Percentiles rank a stretch among this genome's conserved stretches.
Evolutionary conservation across 2,797 vertebrate genomes (phyloP).

Genomic region (Todus mexicanus): DNA sequence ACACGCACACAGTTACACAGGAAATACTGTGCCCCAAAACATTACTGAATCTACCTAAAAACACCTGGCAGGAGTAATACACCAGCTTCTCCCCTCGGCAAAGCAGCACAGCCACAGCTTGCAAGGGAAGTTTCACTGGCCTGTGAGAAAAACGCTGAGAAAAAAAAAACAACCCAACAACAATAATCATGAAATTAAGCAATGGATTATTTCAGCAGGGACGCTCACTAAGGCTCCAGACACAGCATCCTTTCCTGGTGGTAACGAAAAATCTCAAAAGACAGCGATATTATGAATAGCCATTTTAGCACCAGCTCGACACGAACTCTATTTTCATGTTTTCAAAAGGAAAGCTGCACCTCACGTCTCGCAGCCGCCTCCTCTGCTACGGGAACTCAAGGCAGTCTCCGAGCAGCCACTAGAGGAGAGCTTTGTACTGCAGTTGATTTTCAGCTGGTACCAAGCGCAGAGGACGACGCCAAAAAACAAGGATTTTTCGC

Average conservation of each 20-base stretch:
- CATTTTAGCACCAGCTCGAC: not conserved
- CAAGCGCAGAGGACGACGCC: not conserved
- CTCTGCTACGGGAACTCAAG: not conserved
- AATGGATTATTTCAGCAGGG: not conserved
- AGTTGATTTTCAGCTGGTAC: not conserved
- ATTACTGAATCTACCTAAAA: not conserved
- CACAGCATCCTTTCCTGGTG: not conserved
- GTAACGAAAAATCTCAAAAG: not conserved
- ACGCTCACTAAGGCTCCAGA: not conserved
- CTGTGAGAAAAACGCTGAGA: not conserved
- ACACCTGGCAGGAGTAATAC: not conserved
- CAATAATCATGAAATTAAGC: not conserved
- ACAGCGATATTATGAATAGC: not conserved
- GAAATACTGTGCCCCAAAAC: fast-evolving
- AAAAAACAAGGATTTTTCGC: not conserved
- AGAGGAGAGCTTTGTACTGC: not conserved
- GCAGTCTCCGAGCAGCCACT: not conserved
- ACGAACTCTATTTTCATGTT: not conserved
- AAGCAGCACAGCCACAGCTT: not conserved
- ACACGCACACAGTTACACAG: fast-evolving
- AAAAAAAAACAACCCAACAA: not conserved
- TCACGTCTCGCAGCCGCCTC: not conserved
- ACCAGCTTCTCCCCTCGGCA: not conserved
- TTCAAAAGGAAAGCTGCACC: not conserved
- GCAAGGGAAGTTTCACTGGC: not conserved